Base-by-base conservation (phyloP, 2,888 invertebrate genomes). In the Chalcis sispes region DNA sequence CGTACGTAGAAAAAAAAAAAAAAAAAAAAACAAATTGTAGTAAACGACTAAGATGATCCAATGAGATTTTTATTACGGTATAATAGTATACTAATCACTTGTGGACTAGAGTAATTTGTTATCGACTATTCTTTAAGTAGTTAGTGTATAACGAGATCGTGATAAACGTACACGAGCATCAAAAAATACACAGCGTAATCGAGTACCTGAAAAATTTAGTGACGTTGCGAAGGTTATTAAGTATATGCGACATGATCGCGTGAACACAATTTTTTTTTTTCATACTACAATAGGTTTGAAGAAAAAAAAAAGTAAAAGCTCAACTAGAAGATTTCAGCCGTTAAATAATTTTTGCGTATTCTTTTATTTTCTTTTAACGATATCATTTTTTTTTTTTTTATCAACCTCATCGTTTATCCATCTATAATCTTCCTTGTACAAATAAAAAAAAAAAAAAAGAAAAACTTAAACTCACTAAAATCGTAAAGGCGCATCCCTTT, bases 121-220 rank as follows among this genome's bases (percentile, higher is more conserved):
- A 70, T 77, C 40, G 20, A 29, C 59, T 77, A 56, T 18, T 65
- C 36, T 70, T 73, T 73, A 56, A 77, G 42, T 77, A 77, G 64
- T 62, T 62, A 56, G 61, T 58, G 13, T 65, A 27, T 54, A 65
- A 48, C 23, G 61, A 36, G 36, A n/a, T n/a, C 20, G 36, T 32
- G 23, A 23, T 5, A 32, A 2, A 10, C 13, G 27, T 13, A 20
- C 23, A 64, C 27, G 62, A 10, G 32, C 29, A 8, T 20, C 7
- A 40, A 42, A 23, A 32, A 62, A 48, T 54, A 66, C 56, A 73
- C 46, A 62, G 78, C 78, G 78, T 78, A 78, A 78, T 75, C 69
- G 66, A 78, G 78, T 78, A 78, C 78, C 78, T 78, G 78, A 78
- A 75, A 70, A 75, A 75, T 67, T 77, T 77, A 77, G 72, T 56